Base-by-base conservation (phyloP, 2,888 invertebrate genomes). In the Copidosoma aretas region DNA sequence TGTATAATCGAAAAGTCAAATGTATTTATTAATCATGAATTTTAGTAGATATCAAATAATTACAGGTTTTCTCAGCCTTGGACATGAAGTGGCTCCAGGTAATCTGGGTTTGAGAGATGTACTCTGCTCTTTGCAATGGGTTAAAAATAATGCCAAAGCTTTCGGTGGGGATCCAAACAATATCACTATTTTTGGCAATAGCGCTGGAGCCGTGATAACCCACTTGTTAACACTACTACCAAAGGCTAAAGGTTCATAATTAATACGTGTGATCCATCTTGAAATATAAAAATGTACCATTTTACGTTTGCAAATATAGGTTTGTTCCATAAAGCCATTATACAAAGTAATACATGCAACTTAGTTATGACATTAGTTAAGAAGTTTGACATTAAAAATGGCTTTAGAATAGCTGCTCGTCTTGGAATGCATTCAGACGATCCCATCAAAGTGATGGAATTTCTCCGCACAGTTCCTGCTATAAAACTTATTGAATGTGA, bases 151-250 rank as follows among this genome's bases (percentile, higher is more conserved):
- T 51, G 80, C 81, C 1, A 41, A 67, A 1, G 59, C 57, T 5
- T 81, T 81, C 21, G 79, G 80, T 0, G 81, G 81, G 0, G 77
- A 81, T 70, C 70, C 78, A 0, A 61, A 72, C 0, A 81, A 81
- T 22, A 74, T 81, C 1, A 81, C 81, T 3, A 70, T 80, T 60
- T 78, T 76, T 19, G 81, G 80, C 1, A 60, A 60, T 2, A 80
- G 81, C 58, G 74, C 76, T 1, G 81, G 80, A 8, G 71, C 67
- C 1, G n/a, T 43, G 1, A 58, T 68, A 3, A 61, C 67, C 17
- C 77, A 81, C 56, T 66, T 67, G 10, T 71, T 78, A 10, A 41
- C 71, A 2, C 3, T 79, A 5, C 76, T 80, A 0, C 77, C 81
- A 4, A 39, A 74, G 15, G 59, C 78, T 0, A 73, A 76, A 75